Evolutionary conservation across 2,888 invertebrate genomes (phyloP), one percentile per base, ranked within the genome.

Genomic region (Drosophila flavopinicola): DNA sequence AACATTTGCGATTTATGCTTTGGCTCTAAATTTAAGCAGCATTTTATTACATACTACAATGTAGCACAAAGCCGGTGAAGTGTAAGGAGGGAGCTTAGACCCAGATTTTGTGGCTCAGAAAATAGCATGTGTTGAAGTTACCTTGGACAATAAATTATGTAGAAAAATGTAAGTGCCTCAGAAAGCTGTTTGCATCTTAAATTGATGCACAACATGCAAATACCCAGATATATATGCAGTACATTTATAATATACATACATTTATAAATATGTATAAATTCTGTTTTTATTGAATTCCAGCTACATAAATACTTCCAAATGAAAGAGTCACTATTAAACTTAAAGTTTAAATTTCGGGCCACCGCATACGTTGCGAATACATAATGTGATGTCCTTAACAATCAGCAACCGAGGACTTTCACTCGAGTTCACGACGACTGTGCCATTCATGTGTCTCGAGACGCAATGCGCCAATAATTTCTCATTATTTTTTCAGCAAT

Each of bases 401-500:
- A 37, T 15, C 17, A 24, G 38, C 10, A 32, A 6, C 10, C 13
- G 9, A n/a, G 6, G 4, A 1, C 11, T 29, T 41, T 13, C 13
- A 13, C 24, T 47, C 37, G 3, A 7, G n/a, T 6, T 15, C 27
- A 49, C n/a, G 32, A 5, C 6, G 10, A 35, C 20, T 10, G 24
- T 13, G 27, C 1, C 25, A 29, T 1, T 35, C 17, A n/a, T 33
- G 35, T 17, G 17, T 23, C 48, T 57, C 39, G 10, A 57, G 68
- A 25, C 61, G 68, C 74, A 70, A 35, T 70, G 70, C 70, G 74
- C 49, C 74, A 73, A 70, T 70, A 67, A 57, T 73, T 74, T 70
- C 68, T 73, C 70, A 70, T 70, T 73, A 73, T 57, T 73, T 70
- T 70, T 70, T 73, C 68, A 73, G 56, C 23, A 49, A 49, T 51